Percentiles rank a stretch among this genome's conserved stretches.
These are phyloP conservation scores for Strigamia transsilvanica DNA, from an alignment of 2,888 invertebrate species.

Conservation along the genomic window DNA sequence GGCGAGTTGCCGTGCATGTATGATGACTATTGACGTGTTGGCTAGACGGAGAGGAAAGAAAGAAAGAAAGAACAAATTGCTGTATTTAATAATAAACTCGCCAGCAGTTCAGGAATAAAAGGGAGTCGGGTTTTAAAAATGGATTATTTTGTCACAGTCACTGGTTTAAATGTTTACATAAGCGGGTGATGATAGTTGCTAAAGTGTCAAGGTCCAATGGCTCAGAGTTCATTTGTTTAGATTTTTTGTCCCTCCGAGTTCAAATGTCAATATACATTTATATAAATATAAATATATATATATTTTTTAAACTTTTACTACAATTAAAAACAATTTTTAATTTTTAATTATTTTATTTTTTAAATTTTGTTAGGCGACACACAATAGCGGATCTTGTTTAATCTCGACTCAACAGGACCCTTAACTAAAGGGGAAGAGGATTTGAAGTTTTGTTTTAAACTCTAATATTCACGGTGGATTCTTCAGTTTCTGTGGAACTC, in stretches of 20 bases:
- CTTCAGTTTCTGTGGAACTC: constrained; percentile 59
- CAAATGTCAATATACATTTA: background rate
- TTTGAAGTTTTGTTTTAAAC: background rate
- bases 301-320: too few relatives aligned
- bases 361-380: constrained; percentile 6
- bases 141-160: constrained; percentile 9
- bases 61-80: constrained; percentile 44
- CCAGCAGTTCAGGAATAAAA: constrained; percentile 29
- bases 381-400: constrained; percentile 34
- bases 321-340: too few relatives aligned
- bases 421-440: background rate
- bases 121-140: constrained; percentile 16
- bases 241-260: background rate
- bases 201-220: constrained; percentile 26
- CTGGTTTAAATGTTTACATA: constrained; percentile 39
- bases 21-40: constrained; percentile 49
- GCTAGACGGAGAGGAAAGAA: constrained; percentile 35
- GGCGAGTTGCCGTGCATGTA: constrained; percentile 49
- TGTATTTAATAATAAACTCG: constrained; percentile 46
- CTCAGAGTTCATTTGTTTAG: constrained; percentile 37
- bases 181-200: constrained; percentile 10
- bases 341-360: constrained; percentile 24
- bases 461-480: constrained; percentile 44
- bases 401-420: constrained; percentile 33
- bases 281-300: too few relatives aligned